Conservation (phyloP, 2,113 vertebrate species). For the Azemiops feae region DNA sequence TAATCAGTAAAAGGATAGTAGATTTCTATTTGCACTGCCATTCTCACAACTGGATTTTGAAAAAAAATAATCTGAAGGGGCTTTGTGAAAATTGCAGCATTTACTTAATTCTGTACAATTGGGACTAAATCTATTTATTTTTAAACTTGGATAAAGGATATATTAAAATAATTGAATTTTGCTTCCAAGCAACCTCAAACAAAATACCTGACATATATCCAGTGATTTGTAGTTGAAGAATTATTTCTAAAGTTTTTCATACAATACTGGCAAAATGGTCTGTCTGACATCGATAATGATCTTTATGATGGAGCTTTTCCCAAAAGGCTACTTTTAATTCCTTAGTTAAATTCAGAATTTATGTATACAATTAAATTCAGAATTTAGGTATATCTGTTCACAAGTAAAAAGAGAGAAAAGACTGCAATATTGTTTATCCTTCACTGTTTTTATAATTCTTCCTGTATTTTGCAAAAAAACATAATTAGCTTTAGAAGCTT, state of each 20-base stretch:
- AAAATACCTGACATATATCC: not conserved
- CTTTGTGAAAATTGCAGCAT: not conserved
- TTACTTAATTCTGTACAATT: not conserved
- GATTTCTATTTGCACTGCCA: not conserved
- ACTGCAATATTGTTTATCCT: not conserved
- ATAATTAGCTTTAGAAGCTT: constrained; percentile 3
- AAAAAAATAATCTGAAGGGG: not conserved
- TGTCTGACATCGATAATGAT: not conserved
- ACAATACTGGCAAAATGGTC: not conserved
- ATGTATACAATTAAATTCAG: not conserved
- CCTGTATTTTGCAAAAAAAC: not conserved
- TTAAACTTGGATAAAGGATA: not conserved
- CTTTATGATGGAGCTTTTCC: not conserved
- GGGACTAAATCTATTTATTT: not conserved
- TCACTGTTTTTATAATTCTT: not conserved
- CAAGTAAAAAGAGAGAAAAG: not conserved
- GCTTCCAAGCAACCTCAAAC: not conserved
- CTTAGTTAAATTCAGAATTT: not conserved
- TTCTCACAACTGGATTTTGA: not conserved
- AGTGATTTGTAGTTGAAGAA: not conserved
- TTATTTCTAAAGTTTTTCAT: not conserved
- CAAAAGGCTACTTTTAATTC: not conserved
- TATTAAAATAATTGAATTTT: not conserved
- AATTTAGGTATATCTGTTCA: not conserved
- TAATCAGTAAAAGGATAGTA: not conserved